Evolutionary conservation across 2,888 invertebrate genomes (phyloP).

Genomic region (Drosophila demipolita): DNA sequence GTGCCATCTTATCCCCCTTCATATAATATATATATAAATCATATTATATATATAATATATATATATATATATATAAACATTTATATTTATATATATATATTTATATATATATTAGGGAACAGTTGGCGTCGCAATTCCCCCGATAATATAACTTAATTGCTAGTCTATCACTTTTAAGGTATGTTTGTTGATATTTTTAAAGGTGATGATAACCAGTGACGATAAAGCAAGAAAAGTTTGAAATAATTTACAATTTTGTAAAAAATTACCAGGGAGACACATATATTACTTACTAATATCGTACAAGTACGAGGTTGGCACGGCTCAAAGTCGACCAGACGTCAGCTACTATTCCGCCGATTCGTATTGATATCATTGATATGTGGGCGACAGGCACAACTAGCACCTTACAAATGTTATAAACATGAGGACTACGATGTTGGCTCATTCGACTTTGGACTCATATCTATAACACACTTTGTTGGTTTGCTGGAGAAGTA

Average conservation of each 20-base stretch:
- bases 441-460: constrained; percentile 40
- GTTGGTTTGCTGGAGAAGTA: background rate
- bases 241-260: constrained; percentile 25
- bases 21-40: constrained; percentile 4
- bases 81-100: background rate
- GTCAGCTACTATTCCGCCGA: constrained; percentile 1
- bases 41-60: constrained; percentile 5
- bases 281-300: background rate
- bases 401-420: constrained; percentile 9
- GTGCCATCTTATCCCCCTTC: constrained; percentile 7
- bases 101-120: background rate
- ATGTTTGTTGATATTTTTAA: constrained; percentile 14
- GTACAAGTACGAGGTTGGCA: constrained; percentile 17
- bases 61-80: too few species aligned
- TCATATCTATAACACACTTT: background rate
- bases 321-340: constrained; percentile 34
- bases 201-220: constrained; percentile 11
- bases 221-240: background rate
- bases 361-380: background rate
- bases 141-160: constrained; percentile 34
- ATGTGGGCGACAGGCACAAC: constrained; percentile 21
- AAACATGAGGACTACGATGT: constrained; percentile 14
- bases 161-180: background rate
- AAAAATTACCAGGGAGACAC: background rate
- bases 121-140: constrained; percentile 14